A percentile compares a stretch with the other conserved stretches of the same genome.
Evolutionary conservation across 2,797 vertebrate species (phyloP).

Genomic region (Phalloptychus januarius): DNA sequence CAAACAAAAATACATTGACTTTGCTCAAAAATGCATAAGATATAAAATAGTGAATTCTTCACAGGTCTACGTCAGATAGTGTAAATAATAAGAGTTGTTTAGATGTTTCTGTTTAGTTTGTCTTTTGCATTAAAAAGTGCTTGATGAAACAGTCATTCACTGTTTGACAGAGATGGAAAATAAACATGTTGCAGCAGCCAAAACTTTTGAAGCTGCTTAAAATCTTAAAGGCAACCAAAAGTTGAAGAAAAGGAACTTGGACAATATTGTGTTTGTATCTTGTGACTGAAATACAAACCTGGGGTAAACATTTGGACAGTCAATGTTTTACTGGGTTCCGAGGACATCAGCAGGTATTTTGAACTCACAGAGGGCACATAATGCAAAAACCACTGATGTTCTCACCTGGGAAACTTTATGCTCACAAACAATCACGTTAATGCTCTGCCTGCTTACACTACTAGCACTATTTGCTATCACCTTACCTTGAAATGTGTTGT

Average conservation of each 20-base stretch:
- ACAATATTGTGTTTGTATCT: background rate
- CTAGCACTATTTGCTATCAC: background rate
- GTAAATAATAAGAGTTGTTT: constrained; percentile 10
- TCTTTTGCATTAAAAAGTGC: background rate
- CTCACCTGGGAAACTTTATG: background rate
- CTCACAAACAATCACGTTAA: background rate
- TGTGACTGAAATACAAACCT: background rate
- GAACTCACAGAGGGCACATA: background rate
- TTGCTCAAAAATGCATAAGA: constrained; percentile 7
- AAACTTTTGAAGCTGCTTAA: background rate
- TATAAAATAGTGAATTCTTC: constrained; percentile 35
- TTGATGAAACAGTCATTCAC: constrained; percentile 1
- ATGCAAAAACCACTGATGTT: background rate
- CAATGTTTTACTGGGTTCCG: background rate
- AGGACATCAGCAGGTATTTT: background rate
- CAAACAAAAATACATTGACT: constrained; percentile 1
- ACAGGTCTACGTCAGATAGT: constrained; percentile 20
- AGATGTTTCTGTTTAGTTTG: background rate
- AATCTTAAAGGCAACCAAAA: background rate
- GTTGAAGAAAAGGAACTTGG: background rate
- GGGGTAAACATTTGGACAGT: background rate
- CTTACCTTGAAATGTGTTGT: background rate
- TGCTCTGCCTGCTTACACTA: background rate
- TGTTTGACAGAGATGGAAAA: background rate
- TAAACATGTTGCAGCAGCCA: background rate